phyloP scores from a whole-genome alignment of 2,113 vertebrate species.

The Bos indicus region DNA sequence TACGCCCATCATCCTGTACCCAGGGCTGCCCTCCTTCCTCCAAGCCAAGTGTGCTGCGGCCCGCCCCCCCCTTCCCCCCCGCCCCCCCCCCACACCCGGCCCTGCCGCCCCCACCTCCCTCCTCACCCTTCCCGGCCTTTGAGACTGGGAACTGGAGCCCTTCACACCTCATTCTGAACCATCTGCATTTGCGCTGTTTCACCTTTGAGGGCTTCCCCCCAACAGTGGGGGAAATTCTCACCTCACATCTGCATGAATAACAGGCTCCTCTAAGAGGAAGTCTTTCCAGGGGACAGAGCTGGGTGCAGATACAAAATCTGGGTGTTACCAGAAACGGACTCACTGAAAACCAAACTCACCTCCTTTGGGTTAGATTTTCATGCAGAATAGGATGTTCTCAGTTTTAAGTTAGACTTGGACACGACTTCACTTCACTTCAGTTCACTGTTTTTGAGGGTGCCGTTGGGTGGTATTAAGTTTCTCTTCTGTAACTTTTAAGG shows the following conservation, averaged over 20 bases:
- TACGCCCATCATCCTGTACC: no score
- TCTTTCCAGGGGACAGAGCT: background rate
- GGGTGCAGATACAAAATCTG: background rate
- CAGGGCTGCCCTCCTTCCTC: background rate
- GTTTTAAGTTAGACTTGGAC: background rate
- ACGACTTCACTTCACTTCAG: no score
- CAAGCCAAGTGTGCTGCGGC: rapidly evolving
- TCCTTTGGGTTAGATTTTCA: background rate
- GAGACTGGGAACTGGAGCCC: no score
- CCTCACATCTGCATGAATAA: background rate
- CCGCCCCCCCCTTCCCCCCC: rapidly evolving
- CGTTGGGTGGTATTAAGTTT: no score
- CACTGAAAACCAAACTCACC: background rate
- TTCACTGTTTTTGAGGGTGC: no score
- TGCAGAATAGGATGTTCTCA: background rate
- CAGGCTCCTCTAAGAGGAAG: background rate
- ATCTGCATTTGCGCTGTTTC: background rate
- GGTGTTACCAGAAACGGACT: background rate
- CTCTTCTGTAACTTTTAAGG: no score
- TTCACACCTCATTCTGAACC: background rate
- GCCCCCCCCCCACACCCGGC: no score
- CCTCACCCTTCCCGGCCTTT: background rate
- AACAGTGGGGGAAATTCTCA: background rate
- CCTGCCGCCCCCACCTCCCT: rapidly evolving
- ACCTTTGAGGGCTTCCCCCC: background rate